Conservation (phyloP, 2,113 vertebrate genomes). For the Choloepus hoffmanni region DNA sequence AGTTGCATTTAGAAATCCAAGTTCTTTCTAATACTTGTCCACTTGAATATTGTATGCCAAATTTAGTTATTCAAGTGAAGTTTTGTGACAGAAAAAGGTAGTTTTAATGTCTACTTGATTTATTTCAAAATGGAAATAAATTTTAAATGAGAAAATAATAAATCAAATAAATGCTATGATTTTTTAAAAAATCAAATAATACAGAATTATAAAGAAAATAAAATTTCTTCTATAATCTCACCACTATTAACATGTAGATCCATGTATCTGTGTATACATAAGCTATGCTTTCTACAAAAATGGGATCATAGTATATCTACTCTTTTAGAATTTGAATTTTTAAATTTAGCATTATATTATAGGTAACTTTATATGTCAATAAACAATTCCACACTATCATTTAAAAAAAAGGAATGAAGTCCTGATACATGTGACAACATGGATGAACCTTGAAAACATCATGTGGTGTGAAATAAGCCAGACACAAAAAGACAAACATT, state of each 20-base stretch:
- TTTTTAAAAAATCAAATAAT: slow-evolving; percentile 30
- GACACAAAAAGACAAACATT: no score
- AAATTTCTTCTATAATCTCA: neutral
- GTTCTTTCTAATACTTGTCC: neutral
- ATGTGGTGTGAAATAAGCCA: no score
- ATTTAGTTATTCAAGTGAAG: neutral
- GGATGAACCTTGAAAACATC: no score
- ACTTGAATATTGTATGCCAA: neutral
- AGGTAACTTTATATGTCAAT: slow-evolving; percentile 62
- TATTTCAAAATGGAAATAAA: slow-evolving; percentile 10
- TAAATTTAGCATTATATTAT: slow-evolving; percentile 50
- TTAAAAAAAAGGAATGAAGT: no score
- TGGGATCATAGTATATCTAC: slow-evolving; percentile 53
- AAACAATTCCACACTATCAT: slow-evolving; percentile 54
- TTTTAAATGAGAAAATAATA: slow-evolving; percentile 32
- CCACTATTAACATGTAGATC: slow-evolving; percentile 42
- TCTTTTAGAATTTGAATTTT: slow-evolving; percentile 70
- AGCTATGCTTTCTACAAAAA: slow-evolving; percentile 68
- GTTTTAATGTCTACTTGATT: slow-evolving; percentile 36
- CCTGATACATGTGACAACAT: no score
- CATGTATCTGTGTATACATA: slow-evolving; percentile 43
- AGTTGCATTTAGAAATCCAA: slow-evolving; percentile 34
- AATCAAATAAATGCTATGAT: slow-evolving; percentile 21
- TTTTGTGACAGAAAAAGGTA: neutral
- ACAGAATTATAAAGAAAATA: slow-evolving; percentile 47